Evolutionary conservation across 2,797 vertebrate genomes (phyloP).

Genomic region (Esox lucius): DNA sequence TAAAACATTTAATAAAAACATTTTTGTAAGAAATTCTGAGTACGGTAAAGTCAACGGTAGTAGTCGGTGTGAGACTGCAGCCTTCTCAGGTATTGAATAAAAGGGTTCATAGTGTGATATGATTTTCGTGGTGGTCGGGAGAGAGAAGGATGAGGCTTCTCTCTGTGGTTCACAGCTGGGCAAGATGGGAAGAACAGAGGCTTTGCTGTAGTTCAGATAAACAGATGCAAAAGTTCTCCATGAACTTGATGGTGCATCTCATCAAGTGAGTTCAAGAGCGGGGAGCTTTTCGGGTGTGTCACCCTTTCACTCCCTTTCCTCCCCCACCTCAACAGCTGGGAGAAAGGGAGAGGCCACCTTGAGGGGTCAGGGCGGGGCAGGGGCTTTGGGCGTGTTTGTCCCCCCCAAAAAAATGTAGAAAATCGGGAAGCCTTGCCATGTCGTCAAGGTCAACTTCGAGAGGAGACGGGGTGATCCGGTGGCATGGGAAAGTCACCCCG

Average conservation of each 20-base stretch:
- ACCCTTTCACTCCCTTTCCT: conserved; percentile 11
- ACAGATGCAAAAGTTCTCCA: conserved; percentile 44
- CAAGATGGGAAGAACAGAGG: neutral
- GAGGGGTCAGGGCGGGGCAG: conserved; percentile 45
- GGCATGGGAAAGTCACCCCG: conserved; percentile 84
- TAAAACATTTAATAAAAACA: neutral
- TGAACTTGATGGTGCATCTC: conserved; percentile 43
- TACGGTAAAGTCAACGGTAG: conserved; percentile 14
- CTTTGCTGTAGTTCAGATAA: conserved; percentile 7
- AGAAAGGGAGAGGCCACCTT: conserved; percentile 44
- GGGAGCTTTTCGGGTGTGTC: neutral
- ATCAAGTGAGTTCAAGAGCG: conserved; percentile 73
- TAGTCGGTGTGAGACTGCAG: neutral
- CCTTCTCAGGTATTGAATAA: conserved; percentile 8
- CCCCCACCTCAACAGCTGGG: conserved; percentile 59
- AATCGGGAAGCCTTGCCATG: conserved; percentile 41
- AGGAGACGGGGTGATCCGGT: conserved; percentile 57
- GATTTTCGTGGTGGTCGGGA: conserved; percentile 22
- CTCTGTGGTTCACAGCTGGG: neutral
- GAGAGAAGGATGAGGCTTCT: neutral
- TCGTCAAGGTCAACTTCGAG: conserved; percentile 60
- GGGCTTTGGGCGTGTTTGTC: conserved; percentile 50
- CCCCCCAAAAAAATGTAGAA: conserved; percentile 26
- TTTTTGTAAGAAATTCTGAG: neutral
- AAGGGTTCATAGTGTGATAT: neutral